phyloP scores from a whole-genome alignment of 1,140 invertebrate genomes.

The Calephelis virginiensis region DNA sequence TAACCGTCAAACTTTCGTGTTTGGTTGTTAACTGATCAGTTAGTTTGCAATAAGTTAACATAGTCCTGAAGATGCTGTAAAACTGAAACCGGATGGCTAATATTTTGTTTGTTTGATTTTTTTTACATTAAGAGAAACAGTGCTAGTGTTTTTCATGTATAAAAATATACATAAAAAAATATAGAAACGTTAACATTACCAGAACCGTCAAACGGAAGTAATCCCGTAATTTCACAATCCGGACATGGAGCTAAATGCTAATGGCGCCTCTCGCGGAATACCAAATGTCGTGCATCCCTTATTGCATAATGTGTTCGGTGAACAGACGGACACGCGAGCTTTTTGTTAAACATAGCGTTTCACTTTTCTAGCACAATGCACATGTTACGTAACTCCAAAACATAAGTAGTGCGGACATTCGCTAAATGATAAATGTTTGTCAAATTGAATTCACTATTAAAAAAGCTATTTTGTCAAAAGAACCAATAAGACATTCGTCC shows the following conservation, averaged over 20 bases:
- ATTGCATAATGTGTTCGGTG: constrained; percentile 61
- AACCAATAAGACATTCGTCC: too few species aligned
- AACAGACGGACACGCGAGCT: constrained; percentile 47
- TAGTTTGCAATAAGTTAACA: too few species aligned
- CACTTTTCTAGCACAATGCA: constrained; percentile 51
- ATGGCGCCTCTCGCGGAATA: constrained; percentile 48
- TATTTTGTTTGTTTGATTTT: too few species aligned
- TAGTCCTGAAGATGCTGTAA: too few species aligned
- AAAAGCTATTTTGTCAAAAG: too few species aligned
- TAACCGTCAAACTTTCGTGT: too few species aligned
- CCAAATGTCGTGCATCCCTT: constrained; percentile 58
- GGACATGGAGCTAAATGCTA: constrained; percentile 59
- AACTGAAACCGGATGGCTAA: too few species aligned
- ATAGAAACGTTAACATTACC: neutral
- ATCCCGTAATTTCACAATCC: constrained; percentile 71
- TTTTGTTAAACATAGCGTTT: constrained; percentile 60
- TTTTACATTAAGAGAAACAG: too few species aligned
- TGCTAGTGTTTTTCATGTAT: too few species aligned
- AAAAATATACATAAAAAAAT: too few species aligned
- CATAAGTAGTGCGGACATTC: neutral
- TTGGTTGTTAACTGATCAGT: too few species aligned
- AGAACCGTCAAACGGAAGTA: constrained; percentile 54
- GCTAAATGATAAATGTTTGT: neutral
- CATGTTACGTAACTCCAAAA: neutral
- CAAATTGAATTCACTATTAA: neutral